A percentile compares a stretch with the other conserved stretches of the same genome.
Conservation (phyloP, 2,888 invertebrate species). For the Polylopha cassiicola region DNA sequence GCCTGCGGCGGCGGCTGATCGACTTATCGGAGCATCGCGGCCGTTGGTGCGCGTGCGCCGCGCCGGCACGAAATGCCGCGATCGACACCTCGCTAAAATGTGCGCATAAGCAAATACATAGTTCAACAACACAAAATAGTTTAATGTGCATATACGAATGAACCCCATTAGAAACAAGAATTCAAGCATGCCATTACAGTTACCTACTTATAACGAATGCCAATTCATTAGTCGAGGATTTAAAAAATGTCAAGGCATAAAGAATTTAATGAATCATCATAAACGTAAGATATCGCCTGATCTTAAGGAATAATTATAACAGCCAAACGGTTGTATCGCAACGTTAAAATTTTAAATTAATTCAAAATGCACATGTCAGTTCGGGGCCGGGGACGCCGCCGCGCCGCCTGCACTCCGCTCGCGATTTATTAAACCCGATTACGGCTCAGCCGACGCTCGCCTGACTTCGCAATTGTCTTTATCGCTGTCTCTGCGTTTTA, state of each 20-base stretch:
- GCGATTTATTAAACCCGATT: conserved; percentile 62
- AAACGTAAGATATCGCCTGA: no score
- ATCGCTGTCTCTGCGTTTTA: conserved; percentile 47
- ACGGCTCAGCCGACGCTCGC: conserved; percentile 45
- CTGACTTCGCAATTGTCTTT: conserved; percentile 52
- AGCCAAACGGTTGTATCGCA: no score
- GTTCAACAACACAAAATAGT: no score
- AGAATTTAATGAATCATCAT: no score
- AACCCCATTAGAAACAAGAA: no score
- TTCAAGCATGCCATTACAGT: no score
- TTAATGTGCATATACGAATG: no score
- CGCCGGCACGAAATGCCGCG: conserved; percentile 15
- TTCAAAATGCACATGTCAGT: conserved; percentile 60
- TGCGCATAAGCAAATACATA: conserved; percentile 3
- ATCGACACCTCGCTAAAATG: conserved; percentile 17
- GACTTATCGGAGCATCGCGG: conserved; percentile 27
- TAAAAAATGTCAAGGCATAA: no score
- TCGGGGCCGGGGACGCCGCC: conserved; percentile 24
- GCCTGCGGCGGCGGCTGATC: conserved; percentile 32
- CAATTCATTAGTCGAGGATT: no score
- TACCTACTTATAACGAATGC: no score
- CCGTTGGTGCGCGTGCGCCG: conserved; percentile 14
- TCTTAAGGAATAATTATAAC: no score
- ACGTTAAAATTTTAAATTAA: no score
- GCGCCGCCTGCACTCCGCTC: conserved; percentile 27